Evolutionary conservation across 2,797 vertebrate species (phyloP).

Genomic region (Platyrinchus mystaceus): DNA sequence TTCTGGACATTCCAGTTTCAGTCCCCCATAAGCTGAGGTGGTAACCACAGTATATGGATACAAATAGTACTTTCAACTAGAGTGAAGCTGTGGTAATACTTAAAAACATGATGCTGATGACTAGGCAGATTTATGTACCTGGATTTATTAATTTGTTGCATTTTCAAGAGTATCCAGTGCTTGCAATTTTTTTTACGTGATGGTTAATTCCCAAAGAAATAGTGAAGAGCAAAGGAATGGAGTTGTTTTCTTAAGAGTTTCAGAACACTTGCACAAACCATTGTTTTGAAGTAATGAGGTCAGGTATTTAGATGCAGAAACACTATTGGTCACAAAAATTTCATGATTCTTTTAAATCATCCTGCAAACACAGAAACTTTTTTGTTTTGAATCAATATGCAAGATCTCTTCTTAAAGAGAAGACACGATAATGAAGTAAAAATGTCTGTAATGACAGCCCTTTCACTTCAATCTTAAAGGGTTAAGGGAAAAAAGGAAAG

Average conservation of each 20-base stretch:
- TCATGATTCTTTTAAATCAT: background rate
- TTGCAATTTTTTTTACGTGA: background rate
- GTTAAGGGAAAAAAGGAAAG: background rate
- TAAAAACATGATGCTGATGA: background rate
- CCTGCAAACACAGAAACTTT: background rate
- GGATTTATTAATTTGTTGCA: background rate
- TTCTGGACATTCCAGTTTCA: background rate
- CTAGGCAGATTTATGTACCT: background rate
- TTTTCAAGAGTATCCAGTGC: background rate
- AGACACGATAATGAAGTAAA: background rate
- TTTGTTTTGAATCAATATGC: background rate
- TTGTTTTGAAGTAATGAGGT: background rate
- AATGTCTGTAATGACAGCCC: background rate
- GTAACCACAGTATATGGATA: background rate
- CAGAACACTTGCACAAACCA: background rate
- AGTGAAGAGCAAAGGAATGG: fast-evolving
- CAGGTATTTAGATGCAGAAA: background rate
- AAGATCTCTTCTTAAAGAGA: background rate
- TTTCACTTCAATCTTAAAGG: background rate
- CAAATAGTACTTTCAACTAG: background rate
- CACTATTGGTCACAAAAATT: background rate
- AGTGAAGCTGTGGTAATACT: background rate
- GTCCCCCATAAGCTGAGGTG: background rate
- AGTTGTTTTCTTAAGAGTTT: background rate
- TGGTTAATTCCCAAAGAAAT: background rate